These are phyloP conservation scores for Tamandua tetradactyla DNA, from an alignment of 2,797 vertebrate species.

Conservation along the genomic window DNA sequence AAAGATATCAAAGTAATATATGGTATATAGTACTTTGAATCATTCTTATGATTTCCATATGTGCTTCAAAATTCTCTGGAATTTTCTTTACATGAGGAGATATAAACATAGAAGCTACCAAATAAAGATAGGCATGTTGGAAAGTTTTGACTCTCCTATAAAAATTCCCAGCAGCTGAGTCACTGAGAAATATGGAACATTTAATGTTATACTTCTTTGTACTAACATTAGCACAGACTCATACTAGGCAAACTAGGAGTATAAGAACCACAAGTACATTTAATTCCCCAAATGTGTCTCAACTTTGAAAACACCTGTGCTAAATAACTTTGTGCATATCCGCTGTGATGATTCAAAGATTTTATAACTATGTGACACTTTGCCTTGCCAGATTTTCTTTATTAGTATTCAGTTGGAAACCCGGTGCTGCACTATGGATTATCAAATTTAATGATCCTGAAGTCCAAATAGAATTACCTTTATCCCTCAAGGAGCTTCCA, in stretches of 20 bases:
- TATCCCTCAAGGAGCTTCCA: background rate
- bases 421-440: background rate
- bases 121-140: constrained; percentile 60
- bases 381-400: constrained; percentile 32
- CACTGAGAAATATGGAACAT: constrained; percentile 42
- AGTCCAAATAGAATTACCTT: background rate
- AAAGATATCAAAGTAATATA: constrained; percentile 13
- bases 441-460: background rate
- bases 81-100: constrained; percentile 51
- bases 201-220: constrained; percentile 48
- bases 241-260: background rate
- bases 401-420: constrained; percentile 19
- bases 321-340: constrained; percentile 29
- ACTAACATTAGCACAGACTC: constrained; percentile 59
- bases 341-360: constrained; percentile 56
- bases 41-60: constrained; percentile 22
- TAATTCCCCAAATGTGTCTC: constrained; percentile 40
- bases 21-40: constrained; percentile 37
- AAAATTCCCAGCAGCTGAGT: constrained; percentile 59
- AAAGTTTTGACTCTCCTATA: constrained; percentile 60
- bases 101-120: constrained; percentile 61
- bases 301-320: constrained; percentile 71
- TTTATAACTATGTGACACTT: constrained; percentile 55
- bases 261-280: constrained; percentile 50
- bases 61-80: constrained; percentile 33